Evolutionary conservation across 2,113 vertebrate species (phyloP).

Genomic region (Opisthocomus hoazin): DNA sequence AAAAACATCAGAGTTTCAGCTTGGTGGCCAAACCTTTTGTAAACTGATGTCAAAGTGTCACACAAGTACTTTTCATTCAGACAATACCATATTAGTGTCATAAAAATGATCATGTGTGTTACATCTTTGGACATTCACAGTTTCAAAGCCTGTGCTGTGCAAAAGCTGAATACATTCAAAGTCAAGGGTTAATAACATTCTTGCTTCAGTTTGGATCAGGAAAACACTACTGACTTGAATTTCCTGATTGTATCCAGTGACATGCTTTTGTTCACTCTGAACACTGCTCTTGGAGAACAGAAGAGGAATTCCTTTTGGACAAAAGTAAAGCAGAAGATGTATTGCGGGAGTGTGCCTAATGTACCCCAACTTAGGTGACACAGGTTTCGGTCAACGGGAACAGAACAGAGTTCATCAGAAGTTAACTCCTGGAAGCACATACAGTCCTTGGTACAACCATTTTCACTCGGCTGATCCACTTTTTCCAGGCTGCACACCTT

Average conservation of each 20-base stretch:
- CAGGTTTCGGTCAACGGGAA: neutral
- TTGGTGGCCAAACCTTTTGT: neutral
- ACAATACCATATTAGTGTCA: neutral
- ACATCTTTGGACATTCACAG: neutral
- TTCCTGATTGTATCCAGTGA: neutral
- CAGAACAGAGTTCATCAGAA: neutral
- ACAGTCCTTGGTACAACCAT: rapidly evolving
- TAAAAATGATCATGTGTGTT: neutral
- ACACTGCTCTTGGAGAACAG: neutral
- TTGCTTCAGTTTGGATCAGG: neutral
- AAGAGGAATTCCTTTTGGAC: neutral
- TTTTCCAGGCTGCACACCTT: neutral
- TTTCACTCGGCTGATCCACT: neutral
- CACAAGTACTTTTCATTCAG: neutral
- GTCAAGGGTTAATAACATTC: neutral
- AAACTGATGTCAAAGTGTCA: neutral
- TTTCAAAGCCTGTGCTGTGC: neutral
- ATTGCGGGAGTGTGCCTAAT: no score
- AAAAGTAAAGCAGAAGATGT: neutral
- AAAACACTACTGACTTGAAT: neutral
- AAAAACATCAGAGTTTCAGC: neutral
- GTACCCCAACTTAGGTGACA: neutral
- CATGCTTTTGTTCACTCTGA: neutral
- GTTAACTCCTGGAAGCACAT: rapidly evolving
- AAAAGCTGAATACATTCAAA: neutral